Evolutionary conservation across 2,888 invertebrate species (phyloP), one percentile per base, ranked within the genome.

Genomic region (Sicus ferrugineus): DNA sequence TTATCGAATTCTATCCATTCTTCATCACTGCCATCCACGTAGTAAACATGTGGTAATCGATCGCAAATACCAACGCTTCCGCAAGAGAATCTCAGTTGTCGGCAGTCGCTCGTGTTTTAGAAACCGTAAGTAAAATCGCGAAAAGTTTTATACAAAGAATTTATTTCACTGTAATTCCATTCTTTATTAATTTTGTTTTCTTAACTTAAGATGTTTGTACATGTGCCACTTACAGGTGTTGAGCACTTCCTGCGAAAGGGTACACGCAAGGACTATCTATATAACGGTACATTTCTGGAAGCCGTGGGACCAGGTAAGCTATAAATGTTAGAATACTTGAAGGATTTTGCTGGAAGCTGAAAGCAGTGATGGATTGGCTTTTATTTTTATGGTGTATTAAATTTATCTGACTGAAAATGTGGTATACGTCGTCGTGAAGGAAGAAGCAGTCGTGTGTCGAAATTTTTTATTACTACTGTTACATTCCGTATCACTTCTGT

Each of bases 201-300:
- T n/a, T n/a, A n/a, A n/a, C n/a, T n/a, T n/a, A n/a, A n/a, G n/a
- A n/a, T n/a, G n/a, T n/a, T n/a, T n/a, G n/a, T n/a, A n/a, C n/a
- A n/a, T n/a, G n/a, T n/a, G n/a, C n/a, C n/a, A n/a, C n/a, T n/a
- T n/a, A n/a, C n/a, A n/a, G n/a, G n/a, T n/a, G n/a, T n/a, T n/a
- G n/a, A n/a, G 16, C 67, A 31, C 30, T 58, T 28, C 59, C 61
- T 74, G 72, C 38, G 80, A 52, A 75, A 71, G 58, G 78, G 75
- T 7, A 77, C 74, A 34, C 74, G 77, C 5, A 54, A 64, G 5
- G 75, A 77, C 72, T 78, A 78, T 31, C 54, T 75, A 7, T 77
- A 80, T 68, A 78, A 80, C 66, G 83, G 81, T 69, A 79, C 78
- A 70, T 84, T 84, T 70, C 80, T 80, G 64, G 78, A 79, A 73